Conservation (phyloP, 35 echinoderm and acorn worm genomes). For the Ophiothrix spiculata region DNA sequence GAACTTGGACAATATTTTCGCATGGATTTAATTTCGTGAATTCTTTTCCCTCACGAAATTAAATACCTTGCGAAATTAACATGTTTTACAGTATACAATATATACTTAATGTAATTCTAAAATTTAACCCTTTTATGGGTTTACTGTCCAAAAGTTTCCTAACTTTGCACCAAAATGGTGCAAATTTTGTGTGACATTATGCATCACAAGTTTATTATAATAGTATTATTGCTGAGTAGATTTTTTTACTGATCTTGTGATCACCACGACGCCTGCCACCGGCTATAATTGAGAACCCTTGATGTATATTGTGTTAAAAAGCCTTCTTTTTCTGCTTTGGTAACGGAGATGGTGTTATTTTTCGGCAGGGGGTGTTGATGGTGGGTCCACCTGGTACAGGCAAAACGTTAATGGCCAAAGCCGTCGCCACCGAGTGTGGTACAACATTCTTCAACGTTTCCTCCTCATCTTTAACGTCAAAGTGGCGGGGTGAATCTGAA, state of each 20-base stretch:
- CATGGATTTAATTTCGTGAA: too few relatives aligned
- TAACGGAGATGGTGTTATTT: background rate
- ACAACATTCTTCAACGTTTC: slow-evolving; percentile 88
- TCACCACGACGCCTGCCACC: too few relatives aligned
- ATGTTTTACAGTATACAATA: background rate
- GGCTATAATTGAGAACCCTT: too few relatives aligned
- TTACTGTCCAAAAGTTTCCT: too few relatives aligned
- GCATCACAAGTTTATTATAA: background rate
- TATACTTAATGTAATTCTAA: too few relatives aligned
- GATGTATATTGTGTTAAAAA: too few relatives aligned
- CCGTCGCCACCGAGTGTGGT: slow-evolving; percentile 82
- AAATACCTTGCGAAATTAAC: too few relatives aligned
- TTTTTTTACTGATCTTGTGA: too few relatives aligned
- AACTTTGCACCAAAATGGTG: background rate
- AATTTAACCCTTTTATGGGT: too few relatives aligned
- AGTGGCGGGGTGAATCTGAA: slow-evolving; percentile 85
- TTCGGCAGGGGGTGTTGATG: slow-evolving; percentile 63
- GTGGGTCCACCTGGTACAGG: slow-evolving; percentile 83
- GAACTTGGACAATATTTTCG: too few relatives aligned
- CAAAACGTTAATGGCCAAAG: slow-evolving; percentile 82
- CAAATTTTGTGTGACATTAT: background rate
- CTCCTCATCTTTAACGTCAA: slow-evolving; percentile 71
- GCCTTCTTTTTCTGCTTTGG: slow-evolving; percentile 26
- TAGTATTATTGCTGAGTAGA: too few relatives aligned
- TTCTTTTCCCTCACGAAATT: too few relatives aligned